Conservation (phyloP, 2,888 invertebrate species). For the Electrophaes corylata region DNA sequence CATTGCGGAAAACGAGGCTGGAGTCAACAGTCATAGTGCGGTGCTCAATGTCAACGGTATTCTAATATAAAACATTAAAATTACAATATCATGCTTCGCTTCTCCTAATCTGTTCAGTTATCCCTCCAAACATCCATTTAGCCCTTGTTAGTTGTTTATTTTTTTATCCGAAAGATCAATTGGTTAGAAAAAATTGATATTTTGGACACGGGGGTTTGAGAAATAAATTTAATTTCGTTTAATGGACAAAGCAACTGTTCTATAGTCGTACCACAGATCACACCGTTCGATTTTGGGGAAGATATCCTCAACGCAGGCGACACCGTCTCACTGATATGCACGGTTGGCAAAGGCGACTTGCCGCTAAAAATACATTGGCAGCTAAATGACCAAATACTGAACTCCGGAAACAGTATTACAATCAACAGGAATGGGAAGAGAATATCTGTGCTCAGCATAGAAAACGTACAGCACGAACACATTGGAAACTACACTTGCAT, state of each 20-base stretch:
- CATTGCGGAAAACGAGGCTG: constrained; percentile 86
- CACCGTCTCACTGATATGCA: constrained; percentile 87
- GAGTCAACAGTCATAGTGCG: constrained; percentile 85
- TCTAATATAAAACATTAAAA: constrained; percentile 11
- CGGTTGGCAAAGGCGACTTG: constrained; percentile 89
- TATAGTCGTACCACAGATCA: constrained; percentile 91
- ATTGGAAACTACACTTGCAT: constrained; percentile 86
- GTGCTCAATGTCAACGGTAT: constrained; percentile 88
- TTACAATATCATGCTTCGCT: constrained; percentile 28
- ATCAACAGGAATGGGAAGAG: constrained; percentile 86
- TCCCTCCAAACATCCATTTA: constrained; percentile 11
- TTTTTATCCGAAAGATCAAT: background rate
- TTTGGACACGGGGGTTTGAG: background rate
- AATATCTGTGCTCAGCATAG: constrained; percentile 88
- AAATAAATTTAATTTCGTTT: background rate
- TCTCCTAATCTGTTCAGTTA: constrained; percentile 20
- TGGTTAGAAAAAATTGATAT: background rate
- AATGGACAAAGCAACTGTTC: constrained; percentile 31
- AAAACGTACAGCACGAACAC: constrained; percentile 84
- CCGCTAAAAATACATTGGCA: constrained; percentile 89
- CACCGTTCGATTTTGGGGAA: constrained; percentile 91
- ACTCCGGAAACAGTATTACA: constrained; percentile 82
- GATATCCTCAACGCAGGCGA: constrained; percentile 89
- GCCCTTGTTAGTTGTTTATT: background rate
- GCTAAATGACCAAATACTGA: constrained; percentile 83